Evolutionary conservation across 2,888 invertebrate genomes (phyloP).

Genomic region (Neuroscelio doddi): DNA sequence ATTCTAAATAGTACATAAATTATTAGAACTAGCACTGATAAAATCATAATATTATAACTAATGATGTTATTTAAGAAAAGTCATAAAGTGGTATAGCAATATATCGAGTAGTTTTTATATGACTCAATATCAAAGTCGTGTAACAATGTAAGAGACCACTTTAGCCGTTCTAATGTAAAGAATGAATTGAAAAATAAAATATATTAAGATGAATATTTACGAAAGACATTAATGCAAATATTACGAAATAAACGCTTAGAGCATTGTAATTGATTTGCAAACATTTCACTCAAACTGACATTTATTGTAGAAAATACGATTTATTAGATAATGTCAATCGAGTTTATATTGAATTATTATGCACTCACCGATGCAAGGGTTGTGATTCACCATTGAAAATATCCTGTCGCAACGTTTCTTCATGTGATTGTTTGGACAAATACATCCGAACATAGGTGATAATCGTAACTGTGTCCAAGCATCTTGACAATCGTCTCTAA

Average conservation of each 20-base stretch:
- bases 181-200: constrained; percentile 22
- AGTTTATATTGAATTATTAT: not conserved
- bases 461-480: constrained; percentile 90
- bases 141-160: too few species aligned
- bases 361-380: constrained; percentile 93
- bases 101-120: too few species aligned
- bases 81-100: too few species aligned
- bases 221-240: constrained; percentile 1
- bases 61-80: too few species aligned
- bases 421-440: constrained; percentile 92
- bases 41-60: too few species aligned
- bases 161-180: too few species aligned
- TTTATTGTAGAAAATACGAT: not conserved
- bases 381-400: constrained; percentile 92
- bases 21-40: too few species aligned
- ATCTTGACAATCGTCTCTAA: constrained; percentile 88
- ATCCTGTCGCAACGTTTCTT: constrained; percentile 91
- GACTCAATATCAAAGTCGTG: too few species aligned
- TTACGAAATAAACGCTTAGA: not conserved
- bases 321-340: too few species aligned
- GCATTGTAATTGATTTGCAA: not conserved
- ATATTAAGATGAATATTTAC: constrained; percentile 3
- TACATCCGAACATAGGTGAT: constrained; percentile 93
- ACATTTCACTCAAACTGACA: constrained; percentile 4
- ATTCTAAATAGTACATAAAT: too few species aligned